A percentile compares a stretch with the other conserved stretches of the same genome.
Conservation (phyloP, 2,797 vertebrate genomes). For the Pseudochirops corinnae region DNA sequence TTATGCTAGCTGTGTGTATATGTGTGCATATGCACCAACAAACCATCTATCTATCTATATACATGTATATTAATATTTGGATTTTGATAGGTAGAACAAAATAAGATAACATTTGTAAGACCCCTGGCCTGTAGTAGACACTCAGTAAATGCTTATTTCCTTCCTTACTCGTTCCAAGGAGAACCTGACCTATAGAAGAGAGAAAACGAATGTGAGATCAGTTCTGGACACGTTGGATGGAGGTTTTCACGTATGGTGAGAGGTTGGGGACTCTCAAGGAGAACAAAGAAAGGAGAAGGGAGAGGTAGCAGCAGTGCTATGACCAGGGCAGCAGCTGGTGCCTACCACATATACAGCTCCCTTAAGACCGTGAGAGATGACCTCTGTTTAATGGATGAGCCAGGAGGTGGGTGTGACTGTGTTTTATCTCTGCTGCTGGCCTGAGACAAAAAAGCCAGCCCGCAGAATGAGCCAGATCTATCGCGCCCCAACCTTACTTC, state of each 20-base stretch:
- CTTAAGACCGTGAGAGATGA: not conserved
- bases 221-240: not conserved
- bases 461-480: not conserved
- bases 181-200: not conserved
- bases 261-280: not conserved
- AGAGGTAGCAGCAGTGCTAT: not conserved
- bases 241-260: not conserved
- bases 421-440: not conserved
- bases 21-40: not conserved
- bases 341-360: not conserved
- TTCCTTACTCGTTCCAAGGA: not conserved
- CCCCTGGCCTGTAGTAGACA: not conserved
- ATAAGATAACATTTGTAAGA: not conserved
- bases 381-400: not conserved
- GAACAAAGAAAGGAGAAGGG: not conserved
- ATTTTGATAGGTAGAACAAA: not conserved
- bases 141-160: not conserved
- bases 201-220: not conserved
- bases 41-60: not conserved
- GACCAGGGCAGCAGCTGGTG: not conserved
- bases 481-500: not conserved
- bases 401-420: not conserved
- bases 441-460: not conserved
- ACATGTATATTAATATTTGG: not conserved
- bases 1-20: not conserved